These are phyloP conservation scores for Atethmia centrago DNA, from an alignment of 2,888 invertebrate genomes.

Conservation along the genomic window DNA sequence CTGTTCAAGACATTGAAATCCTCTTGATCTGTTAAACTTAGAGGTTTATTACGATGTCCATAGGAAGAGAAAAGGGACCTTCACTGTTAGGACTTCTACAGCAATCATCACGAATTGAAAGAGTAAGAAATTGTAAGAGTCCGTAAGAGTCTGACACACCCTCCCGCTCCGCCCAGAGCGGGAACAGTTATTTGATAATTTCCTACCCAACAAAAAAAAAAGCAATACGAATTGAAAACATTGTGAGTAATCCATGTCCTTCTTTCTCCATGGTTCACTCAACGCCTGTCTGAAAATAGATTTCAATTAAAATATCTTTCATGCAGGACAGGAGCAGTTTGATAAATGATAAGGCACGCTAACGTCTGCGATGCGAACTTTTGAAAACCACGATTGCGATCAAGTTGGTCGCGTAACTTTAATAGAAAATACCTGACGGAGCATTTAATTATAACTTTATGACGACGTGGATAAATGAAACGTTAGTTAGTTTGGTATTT, in stretches of 20 bases:
- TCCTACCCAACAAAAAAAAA: too few species aligned
- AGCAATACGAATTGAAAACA: not conserved
- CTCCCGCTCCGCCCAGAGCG: too few species aligned
- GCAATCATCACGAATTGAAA: too few species aligned
- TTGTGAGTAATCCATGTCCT: constrained; percentile 27
- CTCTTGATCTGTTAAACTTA: not conserved
- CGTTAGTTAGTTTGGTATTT: constrained; percentile 10
- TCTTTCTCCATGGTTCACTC: constrained; percentile 8
- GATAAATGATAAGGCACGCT: constrained; percentile 66
- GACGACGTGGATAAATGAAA: constrained; percentile 32
- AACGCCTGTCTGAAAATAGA: constrained; percentile 59
- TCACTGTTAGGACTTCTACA: not conserved
- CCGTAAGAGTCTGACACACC: too few species aligned
- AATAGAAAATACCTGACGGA: constrained; percentile 58
- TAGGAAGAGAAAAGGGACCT: not conserved
- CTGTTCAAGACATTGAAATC: not conserved
- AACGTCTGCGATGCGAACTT: constrained; percentile 59
- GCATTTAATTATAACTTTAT: constrained; percentile 59
- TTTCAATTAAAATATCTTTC: constrained; percentile 66
- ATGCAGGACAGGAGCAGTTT: constrained; percentile 54
- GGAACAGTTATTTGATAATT: too few species aligned
- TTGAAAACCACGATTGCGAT: constrained; percentile 53
- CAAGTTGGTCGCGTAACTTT: constrained; percentile 41
- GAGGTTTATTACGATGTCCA: not conserved
- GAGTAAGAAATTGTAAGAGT: too few species aligned